Percentiles rank a stretch among this genome's conserved stretches.
Conservation (phyloP, 2,113 vertebrate species). For the Emydocephalus ijimae region DNA sequence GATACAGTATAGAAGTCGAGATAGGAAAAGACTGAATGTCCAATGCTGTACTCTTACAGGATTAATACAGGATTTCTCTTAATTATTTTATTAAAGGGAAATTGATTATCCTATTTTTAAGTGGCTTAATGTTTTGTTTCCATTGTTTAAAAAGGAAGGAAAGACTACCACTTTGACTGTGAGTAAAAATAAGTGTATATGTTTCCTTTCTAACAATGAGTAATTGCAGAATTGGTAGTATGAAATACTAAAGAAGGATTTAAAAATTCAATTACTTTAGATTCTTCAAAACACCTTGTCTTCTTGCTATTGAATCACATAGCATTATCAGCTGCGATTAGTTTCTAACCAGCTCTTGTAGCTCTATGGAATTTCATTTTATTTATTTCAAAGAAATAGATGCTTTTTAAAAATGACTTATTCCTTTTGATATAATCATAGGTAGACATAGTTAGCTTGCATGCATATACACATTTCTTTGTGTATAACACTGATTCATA, state of each 20-base stretch:
- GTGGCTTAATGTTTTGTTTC: constrained; percentile 12
- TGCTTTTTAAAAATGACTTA: background rate
- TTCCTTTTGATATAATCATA: background rate
- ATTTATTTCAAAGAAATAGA: background rate
- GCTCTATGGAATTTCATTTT: constrained; percentile 30
- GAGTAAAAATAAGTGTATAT: constrained; percentile 16
- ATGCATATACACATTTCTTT: no score
- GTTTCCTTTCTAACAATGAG: constrained; percentile 24
- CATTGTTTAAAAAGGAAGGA: constrained; percentile 29
- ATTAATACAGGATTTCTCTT: background rate
- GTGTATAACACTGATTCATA: background rate
- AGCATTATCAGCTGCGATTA: constrained; percentile 30
- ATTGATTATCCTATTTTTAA: background rate
- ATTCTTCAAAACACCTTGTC: background rate
- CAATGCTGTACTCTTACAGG: background rate
- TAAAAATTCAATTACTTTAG: constrained; percentile 28
- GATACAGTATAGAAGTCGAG: background rate
- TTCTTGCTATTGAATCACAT: constrained; percentile 4
- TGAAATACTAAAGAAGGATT: constrained; percentile 15
- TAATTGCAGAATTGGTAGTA: background rate
- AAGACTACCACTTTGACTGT: background rate
- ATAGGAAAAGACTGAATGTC: background rate
- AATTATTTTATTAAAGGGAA: constrained; percentile 12
- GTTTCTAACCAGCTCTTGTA: constrained; percentile 40
- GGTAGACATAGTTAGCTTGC: background rate